Conservation (phyloP, 2,797 vertebrate genomes). For the Enteromius paludinosus region DNA sequence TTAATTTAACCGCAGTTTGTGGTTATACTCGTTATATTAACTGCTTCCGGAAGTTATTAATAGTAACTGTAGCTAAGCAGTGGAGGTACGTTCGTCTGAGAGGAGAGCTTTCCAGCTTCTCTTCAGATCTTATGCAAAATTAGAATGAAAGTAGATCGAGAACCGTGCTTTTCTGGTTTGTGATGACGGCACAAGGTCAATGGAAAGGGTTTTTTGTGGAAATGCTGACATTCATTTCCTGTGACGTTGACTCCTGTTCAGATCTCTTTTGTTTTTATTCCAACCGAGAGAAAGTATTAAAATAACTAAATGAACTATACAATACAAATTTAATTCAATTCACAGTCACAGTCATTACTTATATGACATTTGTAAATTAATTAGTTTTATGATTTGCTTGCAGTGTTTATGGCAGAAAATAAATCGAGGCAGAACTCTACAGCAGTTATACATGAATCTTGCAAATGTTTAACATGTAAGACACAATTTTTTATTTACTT, state of each 20-base stretch:
- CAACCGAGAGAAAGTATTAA: background rate
- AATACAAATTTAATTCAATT: background rate
- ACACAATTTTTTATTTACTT: background rate
- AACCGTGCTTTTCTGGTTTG: conserved; percentile 10
- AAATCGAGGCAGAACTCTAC: background rate
- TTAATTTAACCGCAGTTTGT: conserved; percentile 41
- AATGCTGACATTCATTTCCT: conserved; percentile 25
- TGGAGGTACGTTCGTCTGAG: background rate
- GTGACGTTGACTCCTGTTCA: background rate
- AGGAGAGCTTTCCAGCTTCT: background rate
- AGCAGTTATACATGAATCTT: background rate
- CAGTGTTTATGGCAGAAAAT: background rate
- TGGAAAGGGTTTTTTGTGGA: conserved; percentile 34
- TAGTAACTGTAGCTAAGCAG: conserved; percentile 14
- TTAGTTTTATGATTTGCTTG: background rate
- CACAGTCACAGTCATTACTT: background rate
- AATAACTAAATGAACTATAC: background rate
- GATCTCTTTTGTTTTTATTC: background rate
- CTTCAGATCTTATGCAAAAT: conserved; percentile 8
- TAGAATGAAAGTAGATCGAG: background rate
- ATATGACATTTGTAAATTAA: background rate
- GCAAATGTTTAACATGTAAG: background rate
- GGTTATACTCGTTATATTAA: conserved; percentile 28
- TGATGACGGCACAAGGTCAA: conserved; percentile 38
- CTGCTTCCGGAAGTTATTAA: conserved; percentile 19